These are phyloP conservation scores for Orbicella faveolata DNA, from an alignment of 64 coral and sea anemone genomes.

Conservation along the genomic window DNA sequence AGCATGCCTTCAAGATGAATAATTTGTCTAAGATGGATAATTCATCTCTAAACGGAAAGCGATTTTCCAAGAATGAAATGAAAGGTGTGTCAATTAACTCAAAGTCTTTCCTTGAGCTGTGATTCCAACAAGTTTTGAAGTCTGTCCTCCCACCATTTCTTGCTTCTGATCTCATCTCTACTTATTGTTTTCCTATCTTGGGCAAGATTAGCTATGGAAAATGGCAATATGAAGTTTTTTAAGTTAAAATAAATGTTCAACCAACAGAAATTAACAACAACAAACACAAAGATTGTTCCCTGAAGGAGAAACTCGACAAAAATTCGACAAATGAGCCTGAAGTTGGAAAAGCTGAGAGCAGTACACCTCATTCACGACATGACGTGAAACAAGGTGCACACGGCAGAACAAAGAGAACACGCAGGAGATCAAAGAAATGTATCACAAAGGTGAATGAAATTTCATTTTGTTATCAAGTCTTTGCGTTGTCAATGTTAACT, in stretches of 20 bases:
- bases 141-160: slow-evolving; percentile 21
- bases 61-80: slow-evolving; percentile 21
- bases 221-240: slow-evolving; percentile 1
- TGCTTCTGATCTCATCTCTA: slow-evolving; percentile 29
- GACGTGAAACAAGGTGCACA: background rate
- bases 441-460: background rate
- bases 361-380: background rate
- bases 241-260: background rate
- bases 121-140: slow-evolving; percentile 30
- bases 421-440: background rate
- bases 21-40: too few species aligned
- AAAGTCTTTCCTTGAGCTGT: slow-evolving; percentile 11
- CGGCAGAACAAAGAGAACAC: background rate
- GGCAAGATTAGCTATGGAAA: background rate
- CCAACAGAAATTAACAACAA: slow-evolving; percentile 6
- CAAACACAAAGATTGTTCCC: background rate
- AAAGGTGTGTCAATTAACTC: background rate
- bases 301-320: background rate
- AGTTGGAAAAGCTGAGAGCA: background rate
- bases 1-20: too few species aligned
- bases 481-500: background rate
- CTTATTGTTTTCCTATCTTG: slow-evolving; percentile 7
- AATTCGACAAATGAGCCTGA: background rate
- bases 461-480: too few species aligned
- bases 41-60: too few species aligned